Conservation (phyloP, 2,797 vertebrate genomes). For the Xiphophorus birchmanni region DNA sequence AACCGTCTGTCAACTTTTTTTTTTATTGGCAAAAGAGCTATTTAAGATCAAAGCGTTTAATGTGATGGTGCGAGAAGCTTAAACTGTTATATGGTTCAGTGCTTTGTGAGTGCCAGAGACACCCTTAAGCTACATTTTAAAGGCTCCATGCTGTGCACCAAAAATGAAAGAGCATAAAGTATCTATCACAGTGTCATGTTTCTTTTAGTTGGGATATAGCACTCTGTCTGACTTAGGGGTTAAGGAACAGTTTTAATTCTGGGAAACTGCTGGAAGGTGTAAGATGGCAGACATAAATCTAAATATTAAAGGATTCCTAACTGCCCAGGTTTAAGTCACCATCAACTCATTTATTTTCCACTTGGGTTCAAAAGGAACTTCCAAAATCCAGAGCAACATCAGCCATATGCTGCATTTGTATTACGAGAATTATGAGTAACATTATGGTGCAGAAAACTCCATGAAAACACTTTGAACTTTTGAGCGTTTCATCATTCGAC, state of each 20-base stretch:
- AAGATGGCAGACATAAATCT: conserved; percentile 78
- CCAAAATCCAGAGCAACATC: not conserved
- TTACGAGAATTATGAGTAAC: not conserved
- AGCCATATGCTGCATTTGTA: not conserved
- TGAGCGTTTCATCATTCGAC: not conserved
- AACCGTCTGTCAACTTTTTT: conserved; percentile 28
- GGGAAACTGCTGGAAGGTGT: conserved; percentile 70
- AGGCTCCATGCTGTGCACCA: conserved; percentile 8
- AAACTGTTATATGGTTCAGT: conserved; percentile 43
- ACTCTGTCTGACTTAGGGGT: conserved; percentile 41
- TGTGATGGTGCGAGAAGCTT: conserved; percentile 53
- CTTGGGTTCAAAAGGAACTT: not conserved
- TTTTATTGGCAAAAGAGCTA: conserved; percentile 38
- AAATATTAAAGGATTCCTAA: conserved; percentile 70
- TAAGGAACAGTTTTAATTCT: conserved; percentile 72
- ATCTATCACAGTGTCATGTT: conserved; percentile 41
- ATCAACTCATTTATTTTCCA: conserved; percentile 4
- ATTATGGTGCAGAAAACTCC: not conserved
- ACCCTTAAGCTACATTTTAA: conserved; percentile 51
- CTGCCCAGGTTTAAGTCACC: conserved; percentile 52
- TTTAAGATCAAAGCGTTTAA: conserved; percentile 55
- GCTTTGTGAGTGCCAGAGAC: conserved; percentile 49
- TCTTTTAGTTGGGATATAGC: conserved; percentile 32
- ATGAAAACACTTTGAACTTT: not conserved
- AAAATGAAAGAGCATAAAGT: conserved; percentile 41